phyloP scores from a whole-genome alignment of 1,140 invertebrate genomes.

The Drosophila seguyi region DNA sequence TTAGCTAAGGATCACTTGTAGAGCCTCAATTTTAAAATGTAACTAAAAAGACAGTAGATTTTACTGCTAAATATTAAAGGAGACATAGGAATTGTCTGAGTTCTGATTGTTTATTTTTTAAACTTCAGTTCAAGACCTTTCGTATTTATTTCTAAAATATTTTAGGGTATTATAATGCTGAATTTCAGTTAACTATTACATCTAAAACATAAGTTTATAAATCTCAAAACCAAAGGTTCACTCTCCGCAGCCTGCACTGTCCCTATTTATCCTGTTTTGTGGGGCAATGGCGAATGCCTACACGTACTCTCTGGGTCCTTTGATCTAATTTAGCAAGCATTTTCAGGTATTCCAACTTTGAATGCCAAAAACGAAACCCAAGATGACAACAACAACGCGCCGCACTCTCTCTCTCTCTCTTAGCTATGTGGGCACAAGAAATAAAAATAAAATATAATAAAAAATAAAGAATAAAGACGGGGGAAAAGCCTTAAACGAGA shows the following conservation, averaged over 20 bases:
- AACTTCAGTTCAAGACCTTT: no score
- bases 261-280: background rate
- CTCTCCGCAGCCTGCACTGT: background rate
- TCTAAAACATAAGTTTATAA: background rate
- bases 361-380: conserved; percentile 69
- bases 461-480: background rate
- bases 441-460: conserved; percentile 21
- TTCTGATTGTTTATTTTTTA: no score
- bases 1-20: no score
- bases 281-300: conserved; percentile 57
- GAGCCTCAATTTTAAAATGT: no score
- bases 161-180: no score
- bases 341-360: conserved; percentile 81
- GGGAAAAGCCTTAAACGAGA: conserved; percentile 10
- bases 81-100: no score
- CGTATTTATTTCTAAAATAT: background rate
- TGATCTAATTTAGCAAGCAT: conserved; percentile 81
- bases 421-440: conserved; percentile 8
- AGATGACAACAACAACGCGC: conserved; percentile 55
- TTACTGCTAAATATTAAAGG: no score
- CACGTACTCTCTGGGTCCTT: conserved; percentile 66
- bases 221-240: background rate
- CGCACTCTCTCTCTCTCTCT: no score
- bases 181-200: background rate
- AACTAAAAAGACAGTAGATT: no score